These are phyloP conservation scores for Drosophila setosimentum DNA, from an alignment of 2,888 invertebrate genomes.

Conservation along the genomic window DNA sequence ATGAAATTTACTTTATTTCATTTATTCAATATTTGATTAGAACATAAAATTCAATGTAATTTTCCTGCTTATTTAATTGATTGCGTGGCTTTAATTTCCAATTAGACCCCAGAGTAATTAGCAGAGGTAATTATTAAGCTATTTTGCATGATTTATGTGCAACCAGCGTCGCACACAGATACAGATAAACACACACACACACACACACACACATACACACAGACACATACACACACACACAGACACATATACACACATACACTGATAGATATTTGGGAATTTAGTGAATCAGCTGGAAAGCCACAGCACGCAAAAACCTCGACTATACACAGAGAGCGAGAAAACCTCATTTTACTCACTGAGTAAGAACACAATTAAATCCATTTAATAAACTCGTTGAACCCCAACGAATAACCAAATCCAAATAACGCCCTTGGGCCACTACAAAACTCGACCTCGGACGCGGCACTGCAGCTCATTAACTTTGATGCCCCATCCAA, in stretches of 20 bases:
- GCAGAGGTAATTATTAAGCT: constrained; percentile 38
- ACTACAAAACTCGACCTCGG: constrained; percentile 14
- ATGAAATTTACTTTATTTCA: too few species aligned
- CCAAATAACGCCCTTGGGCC: constrained; percentile 69
- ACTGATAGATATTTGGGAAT: constrained; percentile 10
- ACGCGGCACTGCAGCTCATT: constrained; percentile 64
- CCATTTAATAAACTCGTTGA: constrained; percentile 79
- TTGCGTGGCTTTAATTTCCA: constrained; percentile 27
- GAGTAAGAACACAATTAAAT: constrained; percentile 68
- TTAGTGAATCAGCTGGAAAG: constrained; percentile 44
- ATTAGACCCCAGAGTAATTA: constrained; percentile 28
- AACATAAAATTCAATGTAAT: neutral
- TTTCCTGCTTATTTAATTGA: neutral
- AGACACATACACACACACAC: too few species aligned
- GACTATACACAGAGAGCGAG: neutral
- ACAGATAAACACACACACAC: neutral
- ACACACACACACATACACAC: neutral
- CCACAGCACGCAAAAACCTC: constrained; percentile 41
- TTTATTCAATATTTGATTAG: neutral
- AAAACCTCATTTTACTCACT: constrained; percentile 16
- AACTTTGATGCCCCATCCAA: constrained; percentile 57
- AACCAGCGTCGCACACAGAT: neutral
- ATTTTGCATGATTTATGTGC: constrained; percentile 41
- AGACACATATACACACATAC: neutral
- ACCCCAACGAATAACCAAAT: constrained; percentile 45